A percentile compares a stretch with the other conserved stretches of the same genome.
These are phyloP conservation scores for Serranus cabrilla DNA, from an alignment of 2,797 vertebrate species.

Conservation along the genomic window DNA sequence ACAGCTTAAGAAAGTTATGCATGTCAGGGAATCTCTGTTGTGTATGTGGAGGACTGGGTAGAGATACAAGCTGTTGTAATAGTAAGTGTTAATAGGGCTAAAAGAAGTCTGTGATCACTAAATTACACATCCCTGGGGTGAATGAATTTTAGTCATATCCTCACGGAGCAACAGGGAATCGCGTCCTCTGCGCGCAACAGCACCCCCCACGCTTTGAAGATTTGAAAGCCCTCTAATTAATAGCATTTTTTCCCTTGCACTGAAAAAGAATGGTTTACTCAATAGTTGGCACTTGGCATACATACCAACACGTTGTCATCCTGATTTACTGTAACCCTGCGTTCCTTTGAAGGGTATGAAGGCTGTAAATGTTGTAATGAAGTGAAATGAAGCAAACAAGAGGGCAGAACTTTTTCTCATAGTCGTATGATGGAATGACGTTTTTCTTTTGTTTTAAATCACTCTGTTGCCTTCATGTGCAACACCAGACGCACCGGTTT, in stretches of 20 bases:
- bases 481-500: conserved; percentile 43
- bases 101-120: conserved; percentile 67
- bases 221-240: conserved; percentile 86
- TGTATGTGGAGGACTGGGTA: conserved; percentile 19
- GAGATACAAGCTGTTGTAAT: conserved; percentile 37
- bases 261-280: conserved; percentile 82
- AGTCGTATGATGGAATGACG: conserved; percentile 36
- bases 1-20: conserved; percentile 9
- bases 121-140: conserved; percentile 76
- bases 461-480: conserved; percentile 57
- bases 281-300: conserved; percentile 84
- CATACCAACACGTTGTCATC: conserved; percentile 86
- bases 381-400: conserved; percentile 73
- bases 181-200: conserved; percentile 58
- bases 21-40: conserved; percentile 21
- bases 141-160: conserved; percentile 84
- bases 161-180: conserved; percentile 81
- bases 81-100: conserved; percentile 60
- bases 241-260: conserved; percentile 78
- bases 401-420: conserved; percentile 56
- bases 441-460: conserved; percentile 3
- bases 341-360: conserved; percentile 75
- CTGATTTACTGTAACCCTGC: conserved; percentile 84
- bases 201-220: conserved; percentile 83
- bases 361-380: conserved; percentile 80